Evolutionary conservation across 2,113 vertebrate genomes (phyloP).

Genomic region (Pogonocichla stellata): DNA sequence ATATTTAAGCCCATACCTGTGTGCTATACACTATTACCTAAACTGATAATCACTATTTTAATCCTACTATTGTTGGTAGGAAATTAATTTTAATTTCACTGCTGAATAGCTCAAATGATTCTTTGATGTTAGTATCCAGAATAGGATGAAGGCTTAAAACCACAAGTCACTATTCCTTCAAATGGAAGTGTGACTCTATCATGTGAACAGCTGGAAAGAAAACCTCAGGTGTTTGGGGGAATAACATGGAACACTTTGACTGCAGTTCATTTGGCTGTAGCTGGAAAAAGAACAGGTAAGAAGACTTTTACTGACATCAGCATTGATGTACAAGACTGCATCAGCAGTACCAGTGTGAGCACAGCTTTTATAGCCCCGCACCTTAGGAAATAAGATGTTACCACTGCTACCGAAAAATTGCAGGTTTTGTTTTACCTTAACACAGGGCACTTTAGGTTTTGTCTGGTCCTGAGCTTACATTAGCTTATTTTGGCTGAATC

Average conservation of each 20-base stretch:
- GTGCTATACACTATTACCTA: not conserved
- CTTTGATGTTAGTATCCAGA: not conserved
- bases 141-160: not conserved
- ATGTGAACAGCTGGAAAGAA: not conserved
- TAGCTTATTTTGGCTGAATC: not conserved
- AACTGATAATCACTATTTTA: not conserved
- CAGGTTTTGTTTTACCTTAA: not conserved
- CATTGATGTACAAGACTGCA: not conserved
- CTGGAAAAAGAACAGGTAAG: not conserved
- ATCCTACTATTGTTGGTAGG: fast-evolving
- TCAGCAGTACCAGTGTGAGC: not conserved
- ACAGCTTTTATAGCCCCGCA: not conserved
- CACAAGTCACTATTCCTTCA: not conserved
- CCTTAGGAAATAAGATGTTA: not conserved
- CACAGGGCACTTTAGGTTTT: not conserved
- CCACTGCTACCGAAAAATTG: not conserved
- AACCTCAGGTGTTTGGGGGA: not conserved
- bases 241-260: not conserved
- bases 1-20: not conserved
- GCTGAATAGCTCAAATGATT: not conserved
- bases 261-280: not conserved
- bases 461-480: not conserved
- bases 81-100: not conserved
- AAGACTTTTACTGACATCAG: not conserved
- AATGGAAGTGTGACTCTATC: not conserved